A percentile compares a stretch with the other conserved stretches of the same genome.
Conservation (phyloP, 2,113 vertebrate species). For the Canis aureus region DNA sequence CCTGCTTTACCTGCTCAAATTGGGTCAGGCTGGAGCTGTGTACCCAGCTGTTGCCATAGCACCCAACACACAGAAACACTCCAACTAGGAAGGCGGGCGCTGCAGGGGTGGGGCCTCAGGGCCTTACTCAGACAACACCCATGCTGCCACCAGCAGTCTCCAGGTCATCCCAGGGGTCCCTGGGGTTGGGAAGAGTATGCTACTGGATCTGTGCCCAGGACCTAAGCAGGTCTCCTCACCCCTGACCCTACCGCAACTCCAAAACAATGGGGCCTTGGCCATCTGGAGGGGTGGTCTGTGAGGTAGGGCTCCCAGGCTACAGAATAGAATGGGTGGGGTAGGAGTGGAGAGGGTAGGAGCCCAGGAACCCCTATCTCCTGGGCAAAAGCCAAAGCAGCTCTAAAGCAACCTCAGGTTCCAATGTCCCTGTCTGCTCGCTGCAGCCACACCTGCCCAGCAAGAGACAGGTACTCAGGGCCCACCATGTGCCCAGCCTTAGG, state of each 20-base stretch:
- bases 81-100: background rate
- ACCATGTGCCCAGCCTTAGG: background rate
- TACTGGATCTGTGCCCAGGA: background rate
- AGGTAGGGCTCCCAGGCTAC: background rate
- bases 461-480: background rate
- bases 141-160: background rate
- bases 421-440: background rate
- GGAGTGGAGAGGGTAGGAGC: background rate
- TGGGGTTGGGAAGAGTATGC: background rate
- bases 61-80: constrained; percentile 54
- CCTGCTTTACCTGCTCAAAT: constrained; percentile 65
- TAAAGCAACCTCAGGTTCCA: background rate
- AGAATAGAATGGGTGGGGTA: background rate
- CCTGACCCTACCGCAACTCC: background rate
- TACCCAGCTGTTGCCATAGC: constrained; percentile 70
- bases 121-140: background rate
- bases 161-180: background rate
- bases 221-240: background rate
- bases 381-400: constrained; percentile 2
- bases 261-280: background rate
- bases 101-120: constrained; percentile 14
- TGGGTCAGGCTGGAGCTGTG: constrained; percentile 70
- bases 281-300: background rate
- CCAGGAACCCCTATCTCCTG: background rate
- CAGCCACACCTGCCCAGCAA: background rate